A percentile compares a stretch with the other conserved stretches of the same genome.
Conservation (phyloP, 1,140 invertebrate species). For the Drosophila pseudoobscura region DNA sequence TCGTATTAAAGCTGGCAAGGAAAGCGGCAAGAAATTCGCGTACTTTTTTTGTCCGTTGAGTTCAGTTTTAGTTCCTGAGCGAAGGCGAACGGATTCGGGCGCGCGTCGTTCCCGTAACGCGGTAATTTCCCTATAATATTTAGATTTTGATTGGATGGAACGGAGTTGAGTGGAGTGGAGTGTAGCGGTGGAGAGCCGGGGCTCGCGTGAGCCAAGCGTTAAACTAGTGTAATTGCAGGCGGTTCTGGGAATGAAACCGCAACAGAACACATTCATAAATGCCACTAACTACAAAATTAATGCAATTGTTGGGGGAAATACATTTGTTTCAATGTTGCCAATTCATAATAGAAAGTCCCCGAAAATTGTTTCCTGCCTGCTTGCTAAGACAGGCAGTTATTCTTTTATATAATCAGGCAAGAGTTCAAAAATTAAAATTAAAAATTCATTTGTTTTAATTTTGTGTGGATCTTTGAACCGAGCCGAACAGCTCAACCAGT, state of each 20-base stretch:
- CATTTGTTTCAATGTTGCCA: too few species aligned
- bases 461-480: constrained; percentile 19
- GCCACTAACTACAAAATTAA: constrained; percentile 45
- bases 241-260: constrained; percentile 18
- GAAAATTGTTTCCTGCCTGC: neutral
- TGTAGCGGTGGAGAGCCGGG: constrained; percentile 2
- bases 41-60: constrained; percentile 55
- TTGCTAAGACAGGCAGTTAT: too few species aligned
- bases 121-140: constrained; percentile 53
- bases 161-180: neutral
- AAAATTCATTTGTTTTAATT: constrained; percentile 38
- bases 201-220: constrained; percentile 37
- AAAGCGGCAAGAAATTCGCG: constrained; percentile 75
- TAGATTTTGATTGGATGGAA: constrained; percentile 8
- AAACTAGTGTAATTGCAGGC: constrained; percentile 32
- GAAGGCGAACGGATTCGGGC: constrained; percentile 79
- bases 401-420: constrained; percentile 10
- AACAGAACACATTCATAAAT: constrained; percentile 28
- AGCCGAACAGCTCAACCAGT: constrained; percentile 23
- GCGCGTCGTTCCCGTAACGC: constrained; percentile 65
- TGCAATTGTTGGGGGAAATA: constrained; percentile 23
- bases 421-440: neutral
- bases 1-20: constrained; percentile 71
- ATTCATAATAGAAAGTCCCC: constrained; percentile 18
- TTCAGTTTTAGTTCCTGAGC: constrained; percentile 64